Percentiles rank a stretch among this genome's conserved stretches.
Conservation (phyloP, 2,113 vertebrate species). For the Crocuta crocuta region DNA sequence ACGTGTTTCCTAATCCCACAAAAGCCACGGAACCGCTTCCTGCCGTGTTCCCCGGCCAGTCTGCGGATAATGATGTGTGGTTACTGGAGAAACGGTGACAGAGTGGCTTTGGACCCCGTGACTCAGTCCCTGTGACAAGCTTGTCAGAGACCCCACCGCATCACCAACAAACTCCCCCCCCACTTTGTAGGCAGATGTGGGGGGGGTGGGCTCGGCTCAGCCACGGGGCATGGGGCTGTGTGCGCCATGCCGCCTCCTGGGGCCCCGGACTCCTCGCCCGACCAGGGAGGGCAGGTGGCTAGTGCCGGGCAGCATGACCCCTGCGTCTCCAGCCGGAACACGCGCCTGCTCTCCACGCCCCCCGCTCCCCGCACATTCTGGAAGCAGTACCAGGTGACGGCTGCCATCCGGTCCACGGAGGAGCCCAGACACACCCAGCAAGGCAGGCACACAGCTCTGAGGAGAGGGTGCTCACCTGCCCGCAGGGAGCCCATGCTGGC, state of each 20-base stretch:
- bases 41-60: background rate
- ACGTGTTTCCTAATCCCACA: background rate
- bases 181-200: background rate
- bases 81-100: background rate
- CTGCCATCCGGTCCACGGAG: background rate
- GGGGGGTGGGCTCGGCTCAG: background rate
- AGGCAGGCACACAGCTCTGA: background rate
- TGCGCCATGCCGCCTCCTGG: rapidly evolving
- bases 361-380: background rate
- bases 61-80: rapidly evolving
- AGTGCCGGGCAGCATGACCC: background rate
- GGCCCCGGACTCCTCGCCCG: background rate
- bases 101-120: rapidly evolving
- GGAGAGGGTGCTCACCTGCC: background rate
- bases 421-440: background rate
- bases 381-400: rapidly evolving
- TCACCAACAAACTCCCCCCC: background rate
- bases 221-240: rapidly evolving
- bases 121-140: background rate
- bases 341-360: rapidly evolving
- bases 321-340: background rate
- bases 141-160: background rate
- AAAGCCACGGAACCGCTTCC: background rate
- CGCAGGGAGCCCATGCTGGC: background rate
- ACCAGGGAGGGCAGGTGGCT: rapidly evolving